Evolutionary conservation across 2,888 invertebrate genomes (phyloP), one percentile per base, ranked within the genome.

Genomic region (Allacma fusca): DNA sequence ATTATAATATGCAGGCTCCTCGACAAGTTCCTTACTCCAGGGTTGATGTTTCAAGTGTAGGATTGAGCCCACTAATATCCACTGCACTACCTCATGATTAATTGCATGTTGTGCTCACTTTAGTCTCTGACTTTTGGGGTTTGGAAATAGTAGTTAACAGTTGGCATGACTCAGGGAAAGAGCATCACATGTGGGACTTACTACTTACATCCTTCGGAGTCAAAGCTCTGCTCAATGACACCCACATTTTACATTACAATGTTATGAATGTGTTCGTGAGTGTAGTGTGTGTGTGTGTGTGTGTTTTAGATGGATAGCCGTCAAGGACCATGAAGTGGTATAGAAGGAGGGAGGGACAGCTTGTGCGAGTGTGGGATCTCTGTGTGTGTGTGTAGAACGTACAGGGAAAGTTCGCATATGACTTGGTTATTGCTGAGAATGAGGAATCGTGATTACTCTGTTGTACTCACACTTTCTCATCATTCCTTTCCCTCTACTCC

Each of bases 371-470:
- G 2, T 50, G 19, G 50, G 50, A 50, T 12, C 50, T 50, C 2
- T 19, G n/a, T n/a, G n/a, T n/a, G n/a, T n/a, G n/a, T n/a, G n/a
- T n/a, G n/a, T n/a, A n/a, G n/a, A n/a, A n/a, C n/a, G n/a, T n/a
- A 50, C 16, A 50, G 50, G 19, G 50, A 50, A 50, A 50, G 50
- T 50, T 50, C 50, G 16, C 50, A 50, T 50, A 50, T 50, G 50
- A 50, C 7, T 50, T 50, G 4, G 50, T 50, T 50, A 50, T 50
- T 50, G n/a, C 9, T 50, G 67, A 29, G 67, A 67, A 67, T 67
- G 34, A 67, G 24, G 67, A 67, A 67, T 26, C 67, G 29, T 67
- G 67, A 67, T 67, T 67, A 67, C 67, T 67, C 67, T 7, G 12
- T 67, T 67, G 28, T 29, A 67, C 34, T 67, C 34, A n/a, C 29